Percentiles rank a stretch among this genome's conserved stretches.
Evolutionary conservation across 1,140 invertebrate genomes (phyloP).

Genomic region (Drosophila nikananu): DNA sequence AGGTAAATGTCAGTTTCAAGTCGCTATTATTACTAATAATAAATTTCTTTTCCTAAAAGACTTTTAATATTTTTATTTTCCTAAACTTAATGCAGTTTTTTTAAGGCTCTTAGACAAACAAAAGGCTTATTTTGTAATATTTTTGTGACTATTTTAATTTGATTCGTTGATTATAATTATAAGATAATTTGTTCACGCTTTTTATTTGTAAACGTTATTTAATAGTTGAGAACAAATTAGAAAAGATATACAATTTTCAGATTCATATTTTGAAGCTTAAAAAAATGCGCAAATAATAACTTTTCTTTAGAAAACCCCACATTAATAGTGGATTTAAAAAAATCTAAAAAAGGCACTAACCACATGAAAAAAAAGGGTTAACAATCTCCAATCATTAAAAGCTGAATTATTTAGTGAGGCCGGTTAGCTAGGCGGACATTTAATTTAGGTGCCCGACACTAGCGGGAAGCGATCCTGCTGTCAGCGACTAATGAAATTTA

Average conservation of each 20-base stretch:
- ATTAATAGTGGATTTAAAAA: neutral
- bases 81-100: neutral
- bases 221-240: too few species aligned
- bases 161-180: neutral
- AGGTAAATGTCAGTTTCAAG: neutral
- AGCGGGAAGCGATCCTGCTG: constrained; percentile 41
- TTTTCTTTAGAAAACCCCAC: neutral
- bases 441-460: constrained; percentile 68
- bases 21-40: neutral
- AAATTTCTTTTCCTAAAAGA: neutral
- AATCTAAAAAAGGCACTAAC: neutral
- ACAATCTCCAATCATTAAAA: constrained; percentile 16
- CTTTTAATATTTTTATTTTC: neutral
- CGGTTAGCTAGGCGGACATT: constrained; percentile 67
- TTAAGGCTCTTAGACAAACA: neutral
- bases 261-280: too few species aligned
- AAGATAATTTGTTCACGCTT: too few species aligned
- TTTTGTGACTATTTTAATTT: neutral
- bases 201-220: too few species aligned
- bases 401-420: constrained; percentile 60
- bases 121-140: neutral
- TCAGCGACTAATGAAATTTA: constrained; percentile 79
- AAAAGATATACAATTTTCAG: too few species aligned
- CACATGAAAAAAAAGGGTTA: constrained; percentile 21
- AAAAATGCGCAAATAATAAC: neutral